Conservation (phyloP, 2,797 vertebrate species). For the Harpagifer antarcticus region DNA sequence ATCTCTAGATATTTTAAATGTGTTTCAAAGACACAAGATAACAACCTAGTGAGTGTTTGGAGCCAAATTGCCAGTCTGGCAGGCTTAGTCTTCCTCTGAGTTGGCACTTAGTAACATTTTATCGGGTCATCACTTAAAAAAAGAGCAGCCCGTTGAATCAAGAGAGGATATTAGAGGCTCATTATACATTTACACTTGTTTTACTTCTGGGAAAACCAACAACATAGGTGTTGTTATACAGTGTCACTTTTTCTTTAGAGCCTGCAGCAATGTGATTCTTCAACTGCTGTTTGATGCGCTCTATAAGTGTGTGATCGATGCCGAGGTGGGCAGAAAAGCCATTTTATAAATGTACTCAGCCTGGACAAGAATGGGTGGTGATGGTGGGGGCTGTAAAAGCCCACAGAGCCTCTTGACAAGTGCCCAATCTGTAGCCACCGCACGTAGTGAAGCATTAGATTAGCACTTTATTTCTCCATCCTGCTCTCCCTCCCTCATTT, state of each 20-base stretch:
- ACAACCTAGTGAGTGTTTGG: background rate
- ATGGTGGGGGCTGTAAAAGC: slow-evolving; percentile 33
- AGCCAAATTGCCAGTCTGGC: background rate
- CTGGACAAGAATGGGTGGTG: slow-evolving; percentile 18
- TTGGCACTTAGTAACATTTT: background rate
- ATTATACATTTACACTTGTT: background rate
- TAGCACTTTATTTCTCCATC: slow-evolving; percentile 54
- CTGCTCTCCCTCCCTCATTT: slow-evolving; percentile 24
- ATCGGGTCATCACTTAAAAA: background rate
- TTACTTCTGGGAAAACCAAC: background rate
- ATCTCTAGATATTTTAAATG: slow-evolving; percentile 7
- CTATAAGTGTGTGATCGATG: slow-evolving; percentile 25
- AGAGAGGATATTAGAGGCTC: background rate
- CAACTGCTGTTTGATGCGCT: slow-evolving; percentile 25
- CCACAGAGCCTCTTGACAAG: slow-evolving; percentile 42
- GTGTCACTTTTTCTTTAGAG: background rate
- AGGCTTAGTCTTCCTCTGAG: slow-evolving; percentile 1
- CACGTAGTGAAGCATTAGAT: slow-evolving; percentile 55
- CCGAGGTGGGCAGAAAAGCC: slow-evolving; percentile 17
- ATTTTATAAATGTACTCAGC: slow-evolving; percentile 37
- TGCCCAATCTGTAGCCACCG: slow-evolving; percentile 51
- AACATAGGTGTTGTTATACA: background rate
- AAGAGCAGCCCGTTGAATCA: background rate
- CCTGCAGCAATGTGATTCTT: background rate
- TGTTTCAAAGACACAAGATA: slow-evolving; percentile 8